Conservation (phyloP, 2,797 vertebrate species). For the Sebastes glaucus region DNA sequence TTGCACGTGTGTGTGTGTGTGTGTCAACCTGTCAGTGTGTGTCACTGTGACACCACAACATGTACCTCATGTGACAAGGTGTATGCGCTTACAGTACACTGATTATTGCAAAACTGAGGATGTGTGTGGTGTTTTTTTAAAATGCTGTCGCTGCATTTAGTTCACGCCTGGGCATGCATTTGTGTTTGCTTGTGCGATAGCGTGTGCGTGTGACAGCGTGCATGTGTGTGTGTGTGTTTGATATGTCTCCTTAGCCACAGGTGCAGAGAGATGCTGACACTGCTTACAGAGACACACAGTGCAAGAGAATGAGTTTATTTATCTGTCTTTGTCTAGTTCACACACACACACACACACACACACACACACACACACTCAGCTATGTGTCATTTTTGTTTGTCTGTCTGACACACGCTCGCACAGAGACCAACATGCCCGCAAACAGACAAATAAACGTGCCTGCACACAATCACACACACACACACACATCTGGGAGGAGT, state of each 20-base stretch:
- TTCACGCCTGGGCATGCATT: neutral
- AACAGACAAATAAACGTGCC: slow-evolving; percentile 55
- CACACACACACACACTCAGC: neutral
- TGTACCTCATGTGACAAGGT: neutral
- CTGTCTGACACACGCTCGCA: slow-evolving; percentile 5
- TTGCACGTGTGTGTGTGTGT: neutral
- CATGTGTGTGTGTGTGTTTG: neutral
- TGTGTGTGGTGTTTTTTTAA: neutral
- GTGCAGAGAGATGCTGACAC: slow-evolving; percentile 61
- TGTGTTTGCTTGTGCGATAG: neutral
- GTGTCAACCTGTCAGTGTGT: neutral
- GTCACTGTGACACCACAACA: neutral
- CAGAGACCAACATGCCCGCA: slow-evolving; percentile 26
- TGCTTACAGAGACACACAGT: slow-evolving; percentile 37
- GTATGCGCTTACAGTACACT: neutral
- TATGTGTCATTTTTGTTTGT: too few relatives aligned
- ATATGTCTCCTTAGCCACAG: slow-evolving; percentile 50
- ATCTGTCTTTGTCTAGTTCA: neutral
- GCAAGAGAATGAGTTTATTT: slow-evolving; percentile 43
- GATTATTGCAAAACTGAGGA: neutral
- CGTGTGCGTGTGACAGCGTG: neutral
- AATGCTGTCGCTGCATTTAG: neutral
- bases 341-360: neutral
- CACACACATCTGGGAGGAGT: slow-evolving; percentile 57
- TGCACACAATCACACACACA: slow-evolving; percentile 9